These are phyloP conservation scores for Chloroceryle inda DNA, from an alignment of 2,797 vertebrate species.

Conservation along the genomic window DNA sequence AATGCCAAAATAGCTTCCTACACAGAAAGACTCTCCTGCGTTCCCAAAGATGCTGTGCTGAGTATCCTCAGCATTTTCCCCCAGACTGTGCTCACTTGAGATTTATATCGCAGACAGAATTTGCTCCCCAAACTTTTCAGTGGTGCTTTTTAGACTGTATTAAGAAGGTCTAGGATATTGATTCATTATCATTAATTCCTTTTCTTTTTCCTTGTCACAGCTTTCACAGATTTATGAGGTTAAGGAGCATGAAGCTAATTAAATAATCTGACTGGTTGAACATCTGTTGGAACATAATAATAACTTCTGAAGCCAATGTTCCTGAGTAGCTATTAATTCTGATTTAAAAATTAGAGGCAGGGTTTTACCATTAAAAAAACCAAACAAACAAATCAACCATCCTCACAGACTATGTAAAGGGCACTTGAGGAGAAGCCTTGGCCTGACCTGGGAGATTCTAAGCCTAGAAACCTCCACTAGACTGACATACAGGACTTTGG, in stretches of 20 bases:
- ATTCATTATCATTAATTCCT: constrained; percentile 41
- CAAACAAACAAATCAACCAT: neutral
- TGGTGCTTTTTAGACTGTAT: neutral
- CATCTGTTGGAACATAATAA: constrained; percentile 60
- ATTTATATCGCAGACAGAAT: neutral
- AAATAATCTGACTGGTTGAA: constrained; percentile 63
- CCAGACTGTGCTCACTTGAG: neutral
- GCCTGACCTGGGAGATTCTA: neutral
- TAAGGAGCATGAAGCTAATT: constrained; percentile 62
- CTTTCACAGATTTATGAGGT: constrained; percentile 54
- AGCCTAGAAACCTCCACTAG: neutral
- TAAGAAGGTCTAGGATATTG: neutral
- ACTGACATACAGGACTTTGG: neutral
- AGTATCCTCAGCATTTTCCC: neutral
- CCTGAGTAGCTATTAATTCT: constrained; percentile 52
- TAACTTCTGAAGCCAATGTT: constrained; percentile 8
- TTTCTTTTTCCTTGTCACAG: constrained; percentile 34
- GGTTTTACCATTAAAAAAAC: neutral
- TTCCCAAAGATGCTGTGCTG: neutral
- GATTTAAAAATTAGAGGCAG: constrained; percentile 11
- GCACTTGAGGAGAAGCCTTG: neutral
- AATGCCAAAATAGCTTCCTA: neutral
- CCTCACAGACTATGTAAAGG: neutral
- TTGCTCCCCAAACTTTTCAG: neutral
- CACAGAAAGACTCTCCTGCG: neutral